Base-by-base conservation (phyloP, 2,888 invertebrate species). In the Emmelina monodactyla region DNA sequence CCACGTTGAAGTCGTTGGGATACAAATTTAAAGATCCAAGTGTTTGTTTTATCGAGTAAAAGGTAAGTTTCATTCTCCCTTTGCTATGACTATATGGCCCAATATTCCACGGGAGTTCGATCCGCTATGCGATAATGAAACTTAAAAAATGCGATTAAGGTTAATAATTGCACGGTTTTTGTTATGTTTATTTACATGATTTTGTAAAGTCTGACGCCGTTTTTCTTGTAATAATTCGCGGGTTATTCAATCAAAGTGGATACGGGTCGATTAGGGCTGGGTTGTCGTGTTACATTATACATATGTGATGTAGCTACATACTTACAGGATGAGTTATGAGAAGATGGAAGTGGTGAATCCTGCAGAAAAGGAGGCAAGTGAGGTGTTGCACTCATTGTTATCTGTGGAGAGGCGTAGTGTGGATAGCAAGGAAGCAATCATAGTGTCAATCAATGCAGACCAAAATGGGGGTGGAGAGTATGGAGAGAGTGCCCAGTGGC, bases 351-450 rank as follows among this genome's bases (percentile, higher is more conserved):
- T 80, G 49, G 85, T 85, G 47, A 85, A 85, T 59, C 82, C 84
- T 40, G 87, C 87, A 22, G 88, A 87, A 66, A 87, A 86, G 61
- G 87, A 87, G 60, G 87, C 87, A 13, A 87, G 86, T 53, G 87
- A 87, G 66, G 87, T 88, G 29, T 68, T 88, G 35, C 86, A 87
- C 57, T 85, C 86, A 12, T 63, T 87, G 41, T 63, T 87, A 36
- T 85, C 86, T 6, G 86, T 87, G 43, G 86, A 87, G 59, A 70
- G 87, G 16, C 82, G 86, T 31, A 85, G 85, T 55, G 84, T 85
- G 51, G 81, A 81, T 54, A 80, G 79, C 55, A 81, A 81, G 49
- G 81, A 81, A 43, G 68, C 80, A 16, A 81, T 81, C 40, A 80
- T 81, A 30, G 81, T 81, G 43, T 61, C 79, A 34, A 78, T 80